Evolutionary conservation across 1,140 invertebrate species (phyloP), one percentile per base, ranked within the genome.

Genomic region (Pissodes strobi): DNA sequence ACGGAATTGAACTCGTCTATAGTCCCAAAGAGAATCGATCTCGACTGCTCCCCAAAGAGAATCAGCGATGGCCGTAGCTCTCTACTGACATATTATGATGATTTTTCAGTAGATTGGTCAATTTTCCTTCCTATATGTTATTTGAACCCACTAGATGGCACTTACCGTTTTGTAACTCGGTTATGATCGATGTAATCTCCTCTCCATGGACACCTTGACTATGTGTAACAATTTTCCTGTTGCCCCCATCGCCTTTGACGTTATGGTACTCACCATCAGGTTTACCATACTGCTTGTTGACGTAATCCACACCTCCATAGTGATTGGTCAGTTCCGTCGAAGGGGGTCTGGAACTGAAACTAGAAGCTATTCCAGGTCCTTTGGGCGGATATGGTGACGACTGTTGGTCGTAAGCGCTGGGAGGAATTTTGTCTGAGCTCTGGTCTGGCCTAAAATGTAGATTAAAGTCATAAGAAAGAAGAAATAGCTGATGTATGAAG

Each of bases 181-280:
- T 77, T 21, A 78, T 76, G 56, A 76, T 76, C 10, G 74, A 74
- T 12, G 74, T 76, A 52, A 78, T 70, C n/a, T 13, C 4, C 49
- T 73, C 70, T 23, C 76, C 76, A 59, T 73, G 45, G 4, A 67
- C 41, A 22, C 72, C 72, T 17, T 64, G 60, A 41, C 58, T 68
- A 22, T 74, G 63, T 1, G 70, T 68, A 25, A 75, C 45, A 12
- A 75, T 71, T 8, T 71, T 64, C 15, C 45, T 68, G 9, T 49
- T 37, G 17, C 39, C 39, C 13, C 46, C 18, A 41, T 64, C 46
- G 15, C 49, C 17, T 37, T 46, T 45, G 18, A 21, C 15, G 41
- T 56, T 46, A 8, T 41, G 23, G 22, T 65, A 61, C 34, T 46
- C 56, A 37, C 49, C 49, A n/a, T n/a, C n/a, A 52, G 60, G 38